phyloP scores from a whole-genome alignment of 2,797 vertebrate genomes.

The Somateria mollissima region DNA sequence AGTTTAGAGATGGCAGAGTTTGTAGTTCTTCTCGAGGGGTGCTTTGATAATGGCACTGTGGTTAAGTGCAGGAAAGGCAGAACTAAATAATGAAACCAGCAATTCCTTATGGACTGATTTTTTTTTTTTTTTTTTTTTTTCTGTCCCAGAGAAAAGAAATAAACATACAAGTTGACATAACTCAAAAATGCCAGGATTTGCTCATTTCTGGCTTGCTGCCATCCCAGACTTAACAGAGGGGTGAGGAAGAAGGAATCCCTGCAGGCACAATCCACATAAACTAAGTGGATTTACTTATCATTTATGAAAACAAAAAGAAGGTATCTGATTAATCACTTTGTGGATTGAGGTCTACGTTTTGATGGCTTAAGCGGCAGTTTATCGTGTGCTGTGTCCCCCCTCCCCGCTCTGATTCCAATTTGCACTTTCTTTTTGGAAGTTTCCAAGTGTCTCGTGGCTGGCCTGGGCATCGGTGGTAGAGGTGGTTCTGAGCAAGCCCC shows the following conservation, averaged over 20 bases:
- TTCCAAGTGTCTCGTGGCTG: not conserved
- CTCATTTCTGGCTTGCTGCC: slow-evolving; percentile 34
- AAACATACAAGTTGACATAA: slow-evolving; percentile 69
- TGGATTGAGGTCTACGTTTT: not conserved
- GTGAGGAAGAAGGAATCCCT: slow-evolving; percentile 47
- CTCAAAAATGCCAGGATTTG: slow-evolving; percentile 9
- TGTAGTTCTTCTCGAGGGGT: not conserved
- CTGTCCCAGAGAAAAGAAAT: slow-evolving; percentile 62
- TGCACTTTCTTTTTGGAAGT: not conserved
- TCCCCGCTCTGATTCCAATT: not conserved
- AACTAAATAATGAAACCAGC: slow-evolving; percentile 60
- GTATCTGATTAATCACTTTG: slow-evolving; percentile 40
- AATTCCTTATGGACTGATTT: slow-evolving; percentile 35
- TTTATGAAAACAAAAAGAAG: slow-evolving; percentile 63
- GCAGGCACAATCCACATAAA: slow-evolving; percentile 48
- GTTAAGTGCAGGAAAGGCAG: slow-evolving; percentile 56
- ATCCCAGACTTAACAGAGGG: slow-evolving; percentile 13
- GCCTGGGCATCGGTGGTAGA: not conserved
- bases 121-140: not conserved
- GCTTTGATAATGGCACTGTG: slow-evolving; percentile 54
- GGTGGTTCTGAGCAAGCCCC: not conserved
- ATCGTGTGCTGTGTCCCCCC: not conserved
- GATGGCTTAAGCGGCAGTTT: not conserved
- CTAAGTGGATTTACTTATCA: slow-evolving; percentile 67
- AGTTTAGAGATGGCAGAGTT: not conserved